Base-by-base conservation (phyloP, 2,888 invertebrate species). In the Megalurothrips usitatus region DNA sequence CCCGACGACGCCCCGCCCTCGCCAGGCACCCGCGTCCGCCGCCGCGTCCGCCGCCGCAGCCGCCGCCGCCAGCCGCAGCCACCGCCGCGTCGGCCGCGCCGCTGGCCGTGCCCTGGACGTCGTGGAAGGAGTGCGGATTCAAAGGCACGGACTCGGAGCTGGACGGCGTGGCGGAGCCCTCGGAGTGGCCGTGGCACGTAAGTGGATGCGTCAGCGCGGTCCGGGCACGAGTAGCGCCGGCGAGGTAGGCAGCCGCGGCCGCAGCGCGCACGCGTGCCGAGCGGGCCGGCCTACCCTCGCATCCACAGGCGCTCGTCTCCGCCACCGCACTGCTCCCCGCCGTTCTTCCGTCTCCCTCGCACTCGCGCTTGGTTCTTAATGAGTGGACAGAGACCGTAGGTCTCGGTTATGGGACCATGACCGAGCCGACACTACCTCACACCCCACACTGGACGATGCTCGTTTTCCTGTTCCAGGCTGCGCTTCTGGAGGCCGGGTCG, bases 121-220 rank as follows among this genome's bases (percentile, higher is more conserved):
- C 68, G 23, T 75, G 68, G 68, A 23, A 10, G 23, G 78, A 78
- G 28, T 85, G 86, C 81, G 85, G 85, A n/a, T 82, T 82, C 34
- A 85, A 84, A 81, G 83, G 84, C 58, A 82, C 83, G 52, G 84
- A 84, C 58, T 84, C 83, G n/a, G 84, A 85, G 17, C 83, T 85
- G 43, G 86, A 87, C 52, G 87, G 87, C 4, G 81, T 85, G 26
- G 87, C 87, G 2, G 86, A 86, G 83, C 85, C 87, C 80, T 85
- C 85, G 11, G 88, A 88, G 83, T 88, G 87, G 87, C 87, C 87
- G 9, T 88, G 88, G 88, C 88, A 88, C 84, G 88, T 87, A 83
- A 85, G 86, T 85, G 6, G 6, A 43, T 43, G 34, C 6, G 34
- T 43, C 34, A 43, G 34, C 34, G 34, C 6, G 6, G 34, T 43